Evolutionary conservation across 1,140 invertebrate genomes (phyloP), one percentile per base, ranked within the genome.

Genomic region (Danaus plexippus): DNA sequence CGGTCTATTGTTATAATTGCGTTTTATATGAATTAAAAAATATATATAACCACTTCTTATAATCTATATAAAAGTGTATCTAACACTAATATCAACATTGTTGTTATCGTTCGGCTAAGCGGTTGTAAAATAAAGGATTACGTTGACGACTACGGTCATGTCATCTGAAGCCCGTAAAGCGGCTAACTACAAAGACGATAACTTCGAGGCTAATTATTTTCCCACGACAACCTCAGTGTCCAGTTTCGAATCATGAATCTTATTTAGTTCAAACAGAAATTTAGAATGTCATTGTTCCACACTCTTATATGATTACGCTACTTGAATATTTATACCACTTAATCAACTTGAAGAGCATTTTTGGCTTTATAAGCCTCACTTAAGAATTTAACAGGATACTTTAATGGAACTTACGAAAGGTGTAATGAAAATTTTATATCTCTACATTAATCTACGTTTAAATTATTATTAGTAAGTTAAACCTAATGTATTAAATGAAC

Each of bases 121-220:
- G 15, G 52, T 32, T 11, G 45, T 57, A 42, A 59, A 48, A 59
- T 43, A 45, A 45, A 47, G 43, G 61, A 52, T 55, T 53, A 57
- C 59, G 54, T 59, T 63, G 64, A 61, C 55, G 59, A 70, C 66
- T 70, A 66, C 76, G 69, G 69, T 71, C 69, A 62, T 68, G 70
- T 75, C 69, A 79, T 73, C 69, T 61, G 64, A 70, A 58, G 66
- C 57, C 47, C 56, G 62, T 11, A 50, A 58, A 63, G 66, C 67
- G 59, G 59, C 63, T 54, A 56, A 54, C 64, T 56, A 57, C 56
- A 67, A 64, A 72, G 59, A 66, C 64, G 71, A 72, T 74, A 63
- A 73, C 55, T 62, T 56, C 47, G 52, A 54, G 50, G 54, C 52
- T 69, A 65, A 73, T 71, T 66, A 67, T 70, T 79, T 83, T 80